Evolutionary conservation across 2,797 vertebrate species (phyloP).

Genomic region (Centropyge bicolor): DNA sequence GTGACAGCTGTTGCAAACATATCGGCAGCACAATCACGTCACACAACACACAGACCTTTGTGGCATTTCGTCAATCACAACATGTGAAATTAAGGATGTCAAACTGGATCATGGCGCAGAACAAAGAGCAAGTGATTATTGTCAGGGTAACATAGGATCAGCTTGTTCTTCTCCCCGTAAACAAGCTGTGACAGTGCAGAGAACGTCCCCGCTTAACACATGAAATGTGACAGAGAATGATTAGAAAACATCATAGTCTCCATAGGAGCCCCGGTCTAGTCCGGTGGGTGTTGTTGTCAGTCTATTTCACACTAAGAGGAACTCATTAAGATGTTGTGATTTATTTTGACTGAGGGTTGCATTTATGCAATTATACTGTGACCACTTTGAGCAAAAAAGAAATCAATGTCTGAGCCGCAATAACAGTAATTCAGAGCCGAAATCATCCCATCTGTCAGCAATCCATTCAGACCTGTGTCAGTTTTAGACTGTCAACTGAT

Average conservation of each 20-base stretch:
- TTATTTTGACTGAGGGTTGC: conserved; percentile 51
- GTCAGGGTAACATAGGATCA: conserved; percentile 17
- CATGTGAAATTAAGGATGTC: conserved; percentile 45
- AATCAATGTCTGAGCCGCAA: conserved; percentile 15
- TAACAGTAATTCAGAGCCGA: conserved; percentile 8
- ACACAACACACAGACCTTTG: conserved; percentile 12
- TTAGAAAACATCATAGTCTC: conserved; percentile 36
- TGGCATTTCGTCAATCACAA: conserved; percentile 41
- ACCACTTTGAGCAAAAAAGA: conserved; percentile 36
- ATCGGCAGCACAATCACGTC: conserved; percentile 17
- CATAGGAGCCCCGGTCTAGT: not conserved
- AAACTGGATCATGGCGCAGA: conserved; percentile 17
- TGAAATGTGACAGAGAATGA: conserved; percentile 38
- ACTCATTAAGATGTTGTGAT: conserved; percentile 58
- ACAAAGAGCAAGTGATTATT: conserved; percentile 29
- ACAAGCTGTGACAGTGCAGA: conserved; percentile 28
- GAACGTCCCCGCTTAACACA: conserved; percentile 16
- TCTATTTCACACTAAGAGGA: conserved; percentile 58
- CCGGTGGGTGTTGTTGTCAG: conserved; percentile 41
- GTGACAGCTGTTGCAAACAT: not conserved
- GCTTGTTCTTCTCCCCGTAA: conserved; percentile 25
- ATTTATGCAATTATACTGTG: conserved; percentile 32
- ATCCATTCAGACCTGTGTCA: not conserved
- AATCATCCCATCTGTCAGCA: conserved; percentile 1
- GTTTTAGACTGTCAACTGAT: conserved; percentile 2